Base-by-base conservation (phyloP, 2,888 invertebrate species). In the Dolichomitus sp. region DNA sequence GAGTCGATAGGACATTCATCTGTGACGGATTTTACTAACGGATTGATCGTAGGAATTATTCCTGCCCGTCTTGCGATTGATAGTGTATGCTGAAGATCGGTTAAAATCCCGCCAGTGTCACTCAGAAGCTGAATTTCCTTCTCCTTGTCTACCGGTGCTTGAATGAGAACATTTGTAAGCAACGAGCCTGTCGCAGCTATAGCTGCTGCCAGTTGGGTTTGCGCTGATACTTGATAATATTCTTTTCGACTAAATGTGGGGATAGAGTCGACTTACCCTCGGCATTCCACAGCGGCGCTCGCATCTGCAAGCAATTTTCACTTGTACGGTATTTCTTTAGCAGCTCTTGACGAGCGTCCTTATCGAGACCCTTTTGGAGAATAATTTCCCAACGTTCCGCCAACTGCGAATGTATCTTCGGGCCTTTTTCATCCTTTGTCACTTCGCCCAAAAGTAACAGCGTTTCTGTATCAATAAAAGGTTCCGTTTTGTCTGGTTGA, bases 341-440 rank as follows among this genome's bases (percentile, higher is more conserved):
- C 9, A 70, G 27, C 3, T 63, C 70, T 37, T 59, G 52, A 17
- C 61, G 50, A 27, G 50, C 27, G 0, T 59, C 59, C 17, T 59
- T 45, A 0, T 57, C 45, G 12, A 72, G 45, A 5, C 59, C 59
- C 2, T 33, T 70, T 50, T 42, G 12, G 27, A 78, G 12, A 19
- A 70, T 50, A 9, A 52, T 54, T n/a, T 19, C 40, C 70, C 70
- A 78, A n/a, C 70, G 78, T 12, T 78, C 78, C 3, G 70, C 70
- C 1, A 78, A n/a, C 11, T 45, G 27, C 5, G 72, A 12, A 30
- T 45, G 57, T 0, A 72, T 30, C n/a, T 42, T 48, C n/a, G 59
- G 59, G 17, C 59, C 45, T 2, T 14, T 30, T 27, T 45, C 45
- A 11, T 11, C n/a, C 30, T 30, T 57, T 2, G 70, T 12, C 23